Conservation (phyloP, 2,888 invertebrate species). For the Caenorhabditis sp. region DNA sequence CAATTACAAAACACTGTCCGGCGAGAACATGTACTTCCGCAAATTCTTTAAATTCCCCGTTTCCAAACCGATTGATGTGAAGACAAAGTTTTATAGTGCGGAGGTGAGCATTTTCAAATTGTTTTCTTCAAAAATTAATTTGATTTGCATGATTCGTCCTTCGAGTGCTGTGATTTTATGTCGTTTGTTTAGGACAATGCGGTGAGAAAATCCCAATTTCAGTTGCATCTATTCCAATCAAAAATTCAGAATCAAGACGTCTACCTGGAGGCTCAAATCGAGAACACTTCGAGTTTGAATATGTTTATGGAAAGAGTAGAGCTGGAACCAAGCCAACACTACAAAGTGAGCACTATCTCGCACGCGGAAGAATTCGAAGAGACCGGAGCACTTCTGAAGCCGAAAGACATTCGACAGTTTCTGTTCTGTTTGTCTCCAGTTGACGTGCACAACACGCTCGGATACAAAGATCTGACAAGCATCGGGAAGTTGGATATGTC, state of each 20-base stretch:
- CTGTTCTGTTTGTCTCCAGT: slow-evolving; percentile 86
- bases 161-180: slow-evolving; percentile 29
- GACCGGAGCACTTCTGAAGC: slow-evolving; percentile 83
- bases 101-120: slow-evolving; percentile 82
- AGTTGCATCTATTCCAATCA: too few species aligned
- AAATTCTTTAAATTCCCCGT: slow-evolving; percentile 98
- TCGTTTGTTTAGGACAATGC: slow-evolving; percentile 64
- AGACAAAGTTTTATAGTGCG: slow-evolving; percentile 96
- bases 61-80: slow-evolving; percentile 96
- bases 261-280: slow-evolving; percentile 87
- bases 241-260: slow-evolving; percentile 85
- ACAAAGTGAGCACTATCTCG: slow-evolving; percentile 82
- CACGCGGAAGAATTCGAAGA: slow-evolving; percentile 56
- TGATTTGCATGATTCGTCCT: slow-evolving; percentile 43
- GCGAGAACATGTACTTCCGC: slow-evolving; percentile 88
- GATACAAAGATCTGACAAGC: slow-evolving; percentile 85
- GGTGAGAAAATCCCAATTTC: slow-evolving; percentile 45
- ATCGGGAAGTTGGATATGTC: slow-evolving; percentile 98
- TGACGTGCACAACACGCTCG: slow-evolving; percentile 59
- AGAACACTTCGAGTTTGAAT: slow-evolving; percentile 93
- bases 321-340: slow-evolving; percentile 92
- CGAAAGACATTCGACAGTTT: slow-evolving; percentile 91
- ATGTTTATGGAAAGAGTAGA: slow-evolving; percentile 95
- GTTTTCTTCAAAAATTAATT: slow-evolving; percentile 78
- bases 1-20: slow-evolving; percentile 87